Conservation (phyloP, 1,140 invertebrate species). For the Sinonovacula constricta region DNA sequence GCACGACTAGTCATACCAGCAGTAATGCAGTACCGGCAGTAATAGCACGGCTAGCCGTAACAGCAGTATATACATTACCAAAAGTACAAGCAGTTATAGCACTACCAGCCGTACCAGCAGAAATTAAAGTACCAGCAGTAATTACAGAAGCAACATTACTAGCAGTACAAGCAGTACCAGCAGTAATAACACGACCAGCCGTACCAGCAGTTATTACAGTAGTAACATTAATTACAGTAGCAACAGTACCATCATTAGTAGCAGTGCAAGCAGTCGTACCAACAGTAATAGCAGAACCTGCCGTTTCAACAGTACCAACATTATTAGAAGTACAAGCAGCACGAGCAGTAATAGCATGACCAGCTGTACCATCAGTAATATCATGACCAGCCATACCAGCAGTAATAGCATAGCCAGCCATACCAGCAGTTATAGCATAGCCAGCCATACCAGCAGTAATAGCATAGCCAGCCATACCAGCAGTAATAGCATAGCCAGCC, state of each 20-base stretch:
- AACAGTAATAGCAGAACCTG: slow-evolving; percentile 29
- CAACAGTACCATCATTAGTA: slow-evolving; percentile 23
- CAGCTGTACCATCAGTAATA: slow-evolving; percentile 33
- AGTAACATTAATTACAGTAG: slow-evolving; percentile 35
- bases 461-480: no score
- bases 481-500: no score
- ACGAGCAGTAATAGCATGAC: slow-evolving; percentile 31
- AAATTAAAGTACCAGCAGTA: slow-evolving; percentile 21
- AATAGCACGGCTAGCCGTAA: not conserved
- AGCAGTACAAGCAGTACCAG: slow-evolving; percentile 14
- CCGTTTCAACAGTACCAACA: slow-evolving; percentile 11
- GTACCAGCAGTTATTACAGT: slow-evolving; percentile 13
- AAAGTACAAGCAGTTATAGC: slow-evolving; percentile 3
- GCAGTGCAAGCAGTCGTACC: slow-evolving; percentile 32
- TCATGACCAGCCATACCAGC: no score
- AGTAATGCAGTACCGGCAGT: slow-evolving; percentile 11
- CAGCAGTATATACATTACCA: no score
- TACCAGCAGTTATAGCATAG: no score
- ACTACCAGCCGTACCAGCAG: slow-evolving; percentile 22
- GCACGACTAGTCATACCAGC: slow-evolving; percentile 3
- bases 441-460: no score
- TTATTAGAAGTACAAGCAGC: slow-evolving; percentile 19
- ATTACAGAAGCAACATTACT: not conserved
- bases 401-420: no score
- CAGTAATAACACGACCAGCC: not conserved